Conservation (phyloP, 2,113 vertebrate genomes). For the Montifringilla adamsi region DNA sequence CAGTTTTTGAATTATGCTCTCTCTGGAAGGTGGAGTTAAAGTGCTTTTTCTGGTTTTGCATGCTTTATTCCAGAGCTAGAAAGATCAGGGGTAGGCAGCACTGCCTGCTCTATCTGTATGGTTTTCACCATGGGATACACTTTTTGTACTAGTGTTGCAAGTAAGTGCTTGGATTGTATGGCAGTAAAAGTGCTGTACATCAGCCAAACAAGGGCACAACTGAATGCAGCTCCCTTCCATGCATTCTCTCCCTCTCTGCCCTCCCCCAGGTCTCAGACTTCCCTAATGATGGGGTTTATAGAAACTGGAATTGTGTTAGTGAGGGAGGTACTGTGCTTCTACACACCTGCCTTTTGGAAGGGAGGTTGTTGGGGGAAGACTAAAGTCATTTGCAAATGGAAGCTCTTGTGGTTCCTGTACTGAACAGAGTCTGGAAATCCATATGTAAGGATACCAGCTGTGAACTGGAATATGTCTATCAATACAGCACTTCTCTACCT, state of each 20-base stretch:
- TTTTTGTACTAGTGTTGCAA: not conserved
- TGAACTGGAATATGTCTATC: not conserved
- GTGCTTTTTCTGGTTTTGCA: not conserved
- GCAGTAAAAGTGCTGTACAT: not conserved
- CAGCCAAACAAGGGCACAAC: not conserved
- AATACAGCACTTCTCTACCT: not conserved
- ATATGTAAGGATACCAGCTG: not conserved
- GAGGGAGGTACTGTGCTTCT: not conserved
- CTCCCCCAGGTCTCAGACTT: not conserved
- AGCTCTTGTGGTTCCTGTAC: not conserved
- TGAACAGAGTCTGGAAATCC: not conserved
- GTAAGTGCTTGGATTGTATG: not conserved
- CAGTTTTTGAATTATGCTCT: not conserved
- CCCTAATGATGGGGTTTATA: not conserved
- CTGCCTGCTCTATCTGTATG: not conserved
- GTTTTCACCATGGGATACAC: not conserved
- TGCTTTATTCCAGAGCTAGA: not conserved
- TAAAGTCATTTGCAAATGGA: not conserved
- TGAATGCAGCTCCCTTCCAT: not conserved
- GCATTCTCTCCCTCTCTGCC: not conserved
- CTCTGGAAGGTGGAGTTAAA: not conserved
- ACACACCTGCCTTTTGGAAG: not conserved
- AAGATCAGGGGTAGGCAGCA: not conserved
- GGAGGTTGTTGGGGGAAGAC: not conserved
- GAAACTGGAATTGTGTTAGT: not conserved